Conservation (phyloP, 2,888 invertebrate genomes). For the Ichneumon xanthorius region DNA sequence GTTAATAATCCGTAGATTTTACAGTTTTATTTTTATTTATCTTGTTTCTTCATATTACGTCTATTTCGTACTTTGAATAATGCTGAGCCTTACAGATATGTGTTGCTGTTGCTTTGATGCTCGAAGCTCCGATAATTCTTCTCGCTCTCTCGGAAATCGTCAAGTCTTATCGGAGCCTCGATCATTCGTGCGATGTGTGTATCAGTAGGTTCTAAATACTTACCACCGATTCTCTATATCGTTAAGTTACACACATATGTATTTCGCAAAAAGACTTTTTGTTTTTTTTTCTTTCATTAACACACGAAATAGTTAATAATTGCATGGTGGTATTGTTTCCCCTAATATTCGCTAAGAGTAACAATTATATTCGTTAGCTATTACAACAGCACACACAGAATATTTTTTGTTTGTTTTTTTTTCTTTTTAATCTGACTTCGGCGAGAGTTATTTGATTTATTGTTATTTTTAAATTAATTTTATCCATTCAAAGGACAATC, state of each 20-base stretch:
- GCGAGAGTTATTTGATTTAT: slow-evolving; percentile 73
- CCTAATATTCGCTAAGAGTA: slow-evolving; percentile 75
- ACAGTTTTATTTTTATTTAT: slow-evolving; percentile 20
- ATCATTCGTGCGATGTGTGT: slow-evolving; percentile 58
- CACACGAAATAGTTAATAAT: slow-evolving; percentile 62
- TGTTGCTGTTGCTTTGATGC: slow-evolving; percentile 60
- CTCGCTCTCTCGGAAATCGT: slow-evolving; percentile 11
- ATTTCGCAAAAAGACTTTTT: slow-evolving; percentile 61
- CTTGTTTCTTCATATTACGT: slow-evolving; percentile 32
- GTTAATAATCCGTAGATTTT: slow-evolving; percentile 60
- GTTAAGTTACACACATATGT: slow-evolving; percentile 68
- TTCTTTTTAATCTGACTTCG: slow-evolving; percentile 70
- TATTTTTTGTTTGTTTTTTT: slow-evolving; percentile 69
- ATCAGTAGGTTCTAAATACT: slow-evolving; percentile 73
- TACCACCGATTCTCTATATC: slow-evolving; percentile 74
- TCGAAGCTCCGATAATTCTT: slow-evolving; percentile 43
- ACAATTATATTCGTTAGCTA: slow-evolving; percentile 71
- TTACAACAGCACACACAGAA: slow-evolving; percentile 74
- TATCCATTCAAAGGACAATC: slow-evolving; percentile 25
- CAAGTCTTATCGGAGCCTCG: slow-evolving; percentile 40
- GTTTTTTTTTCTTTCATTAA: slow-evolving; percentile 44
- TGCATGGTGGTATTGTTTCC: slow-evolving; percentile 58
- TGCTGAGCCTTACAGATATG: slow-evolving; percentile 67
- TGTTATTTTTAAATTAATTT: slow-evolving; percentile 27
- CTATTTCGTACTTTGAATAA: slow-evolving; percentile 65